These are phyloP conservation scores for Lasioglossum calceatum DNA, from an alignment of 2,888 invertebrate species.

Conservation along the genomic window DNA sequence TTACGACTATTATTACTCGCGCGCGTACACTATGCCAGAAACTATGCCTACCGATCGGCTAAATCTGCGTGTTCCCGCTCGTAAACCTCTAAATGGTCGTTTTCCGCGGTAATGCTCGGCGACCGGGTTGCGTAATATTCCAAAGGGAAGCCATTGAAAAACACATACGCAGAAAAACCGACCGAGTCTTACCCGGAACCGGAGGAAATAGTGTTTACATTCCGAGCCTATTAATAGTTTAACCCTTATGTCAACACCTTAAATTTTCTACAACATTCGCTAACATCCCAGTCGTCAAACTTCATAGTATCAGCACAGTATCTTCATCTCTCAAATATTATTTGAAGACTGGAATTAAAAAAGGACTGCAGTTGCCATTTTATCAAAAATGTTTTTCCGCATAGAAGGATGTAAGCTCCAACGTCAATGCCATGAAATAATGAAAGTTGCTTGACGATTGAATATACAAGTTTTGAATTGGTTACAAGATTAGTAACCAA, in stretches of 20 bases:
- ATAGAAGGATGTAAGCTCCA: too few species aligned
- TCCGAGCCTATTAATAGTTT: neutral
- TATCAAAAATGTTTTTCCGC: too few species aligned
- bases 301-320: neutral
- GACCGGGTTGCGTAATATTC: conserved; percentile 42
- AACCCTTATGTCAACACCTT: neutral
- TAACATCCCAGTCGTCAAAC: neutral
- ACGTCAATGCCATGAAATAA: too few species aligned
- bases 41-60: conserved; percentile 58
- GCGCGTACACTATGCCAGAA: conserved; percentile 58
- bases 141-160: neutral
- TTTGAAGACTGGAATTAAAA: too few species aligned
- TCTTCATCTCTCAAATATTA: neutral
- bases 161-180: neutral
- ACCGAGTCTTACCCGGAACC: neutral
- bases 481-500: too few species aligned
- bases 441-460: too few species aligned
- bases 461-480: too few species aligned
- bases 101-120: conserved; percentile 21
- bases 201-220: neutral
- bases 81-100: conserved; percentile 42
- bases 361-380: too few species aligned
- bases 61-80: conserved; percentile 37
- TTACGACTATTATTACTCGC: conserved; percentile 73
- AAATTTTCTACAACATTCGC: neutral